phyloP scores from a whole-genome alignment of 2,888 invertebrate species.

The Mamestra brassicae region DNA sequence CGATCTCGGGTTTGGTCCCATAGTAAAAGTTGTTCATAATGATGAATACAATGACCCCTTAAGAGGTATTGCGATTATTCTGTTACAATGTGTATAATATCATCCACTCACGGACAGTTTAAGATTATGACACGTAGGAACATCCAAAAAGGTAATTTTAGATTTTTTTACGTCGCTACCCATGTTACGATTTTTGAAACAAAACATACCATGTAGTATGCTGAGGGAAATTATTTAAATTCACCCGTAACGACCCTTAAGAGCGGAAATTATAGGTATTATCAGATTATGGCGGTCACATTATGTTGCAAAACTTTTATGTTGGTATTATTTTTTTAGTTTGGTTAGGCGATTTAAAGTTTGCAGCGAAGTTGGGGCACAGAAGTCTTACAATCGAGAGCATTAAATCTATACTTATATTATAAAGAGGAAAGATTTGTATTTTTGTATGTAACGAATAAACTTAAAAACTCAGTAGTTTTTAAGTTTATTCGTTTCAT shows the following conservation, averaged over 20 bases:
- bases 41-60: no score
- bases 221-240: constrained; percentile 62
- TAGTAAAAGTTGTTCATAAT: no score
- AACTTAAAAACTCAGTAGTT: no score
- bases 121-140: no score
- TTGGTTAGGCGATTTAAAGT: constrained; percentile 42
- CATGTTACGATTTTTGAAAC: constrained; percentile 35
- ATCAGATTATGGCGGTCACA: constrained; percentile 77
- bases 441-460: no score
- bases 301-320: constrained; percentile 63
- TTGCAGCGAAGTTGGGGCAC: neutral
- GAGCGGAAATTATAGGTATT: constrained; percentile 79
- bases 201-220: constrained; percentile 54
- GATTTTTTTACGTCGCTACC: neutral
- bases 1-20: no score
- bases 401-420: no score
- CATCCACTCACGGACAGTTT: no score
- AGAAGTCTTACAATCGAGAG: constrained; percentile 33
- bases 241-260: constrained; percentile 63
- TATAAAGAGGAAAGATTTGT: no score
- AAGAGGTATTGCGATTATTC: no score
- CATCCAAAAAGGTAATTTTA: constrained; percentile 5
- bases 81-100: no score
- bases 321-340: constrained; percentile 66
- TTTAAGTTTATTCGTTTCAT: no score